phyloP scores from a whole-genome alignment of 2,113 vertebrate genomes.

The Sceloporus undulatus region DNA sequence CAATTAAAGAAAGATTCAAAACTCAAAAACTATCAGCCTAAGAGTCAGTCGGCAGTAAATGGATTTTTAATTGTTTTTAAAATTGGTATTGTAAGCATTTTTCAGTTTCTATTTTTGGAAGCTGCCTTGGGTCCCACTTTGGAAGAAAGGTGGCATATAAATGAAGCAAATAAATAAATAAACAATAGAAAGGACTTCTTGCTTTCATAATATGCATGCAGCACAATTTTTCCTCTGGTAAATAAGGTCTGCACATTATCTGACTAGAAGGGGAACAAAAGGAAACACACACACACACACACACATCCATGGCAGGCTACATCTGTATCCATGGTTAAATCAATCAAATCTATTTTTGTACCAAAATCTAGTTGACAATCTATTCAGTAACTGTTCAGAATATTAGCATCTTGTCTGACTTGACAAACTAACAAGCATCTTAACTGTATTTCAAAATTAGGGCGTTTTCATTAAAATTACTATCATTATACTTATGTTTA shows the following conservation, averaged over 20 bases:
- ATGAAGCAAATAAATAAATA: not conserved
- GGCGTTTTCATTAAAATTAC: not conserved
- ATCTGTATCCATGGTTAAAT: not conserved
- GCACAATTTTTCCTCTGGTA: not conserved
- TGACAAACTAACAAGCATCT: not conserved
- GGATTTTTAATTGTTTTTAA: too few relatives aligned
- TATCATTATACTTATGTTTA: not conserved
- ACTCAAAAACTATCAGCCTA: not conserved
- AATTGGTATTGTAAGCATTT: too few relatives aligned
- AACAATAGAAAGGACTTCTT: not conserved
- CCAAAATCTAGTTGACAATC: not conserved
- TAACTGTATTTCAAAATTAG: not conserved
- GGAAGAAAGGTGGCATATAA: too few relatives aligned
- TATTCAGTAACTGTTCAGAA: not conserved
- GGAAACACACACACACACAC: not conserved
- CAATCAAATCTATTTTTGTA: not conserved
- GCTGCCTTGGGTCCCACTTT: too few relatives aligned
- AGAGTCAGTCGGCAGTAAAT: not conserved
- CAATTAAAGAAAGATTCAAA: slow-evolving; percentile 15
- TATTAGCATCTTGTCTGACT: not conserved
- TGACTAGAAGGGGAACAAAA: not conserved
- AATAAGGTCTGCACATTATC: not conserved
- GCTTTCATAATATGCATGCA: not conserved
- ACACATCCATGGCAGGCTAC: not conserved
- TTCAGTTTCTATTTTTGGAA: not conserved